Percentiles rank a stretch among this genome's conserved stretches.
phyloP scores from a whole-genome alignment of 2,113 vertebrate genomes.

The Nicator chloris region DNA sequence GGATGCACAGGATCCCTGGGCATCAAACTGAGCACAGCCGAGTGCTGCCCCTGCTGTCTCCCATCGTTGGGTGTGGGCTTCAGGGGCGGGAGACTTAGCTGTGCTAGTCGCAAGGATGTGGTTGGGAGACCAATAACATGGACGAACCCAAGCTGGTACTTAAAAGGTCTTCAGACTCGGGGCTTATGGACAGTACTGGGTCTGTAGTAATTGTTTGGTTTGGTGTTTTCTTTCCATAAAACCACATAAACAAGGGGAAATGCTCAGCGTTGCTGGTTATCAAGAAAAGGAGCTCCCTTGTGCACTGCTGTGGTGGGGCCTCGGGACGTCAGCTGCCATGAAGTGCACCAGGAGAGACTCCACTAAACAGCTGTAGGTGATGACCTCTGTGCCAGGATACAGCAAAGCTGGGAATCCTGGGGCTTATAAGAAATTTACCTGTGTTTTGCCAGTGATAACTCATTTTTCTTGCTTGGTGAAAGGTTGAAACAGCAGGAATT shows the following conservation, averaged over 20 bases:
- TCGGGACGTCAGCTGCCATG: background rate
- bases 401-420: background rate
- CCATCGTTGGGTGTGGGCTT: fast-evolving
- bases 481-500: background rate
- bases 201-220: background rate
- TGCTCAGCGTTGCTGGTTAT: background rate
- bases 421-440: fast-evolving
- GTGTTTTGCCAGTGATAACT: fast-evolving
- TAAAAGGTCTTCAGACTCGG: fast-evolving
- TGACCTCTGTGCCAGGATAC: background rate
- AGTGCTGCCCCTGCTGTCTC: fast-evolving
- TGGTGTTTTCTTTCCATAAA: background rate
- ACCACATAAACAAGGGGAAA: fast-evolving
- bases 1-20: fast-evolving
- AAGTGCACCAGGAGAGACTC: background rate
- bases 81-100: too few relatives aligned
- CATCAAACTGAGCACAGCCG: fast-evolving
- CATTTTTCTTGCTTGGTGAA: background rate
- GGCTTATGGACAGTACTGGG: fast-evolving
- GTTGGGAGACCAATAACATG: fast-evolving
- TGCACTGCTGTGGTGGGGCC: background rate
- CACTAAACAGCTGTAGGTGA: fast-evolving
- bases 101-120: background rate
- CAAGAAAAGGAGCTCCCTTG: fast-evolving
- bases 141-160: background rate